phyloP scores from a whole-genome alignment of 2,113 vertebrate genomes.

The Labrus mixtus region DNA sequence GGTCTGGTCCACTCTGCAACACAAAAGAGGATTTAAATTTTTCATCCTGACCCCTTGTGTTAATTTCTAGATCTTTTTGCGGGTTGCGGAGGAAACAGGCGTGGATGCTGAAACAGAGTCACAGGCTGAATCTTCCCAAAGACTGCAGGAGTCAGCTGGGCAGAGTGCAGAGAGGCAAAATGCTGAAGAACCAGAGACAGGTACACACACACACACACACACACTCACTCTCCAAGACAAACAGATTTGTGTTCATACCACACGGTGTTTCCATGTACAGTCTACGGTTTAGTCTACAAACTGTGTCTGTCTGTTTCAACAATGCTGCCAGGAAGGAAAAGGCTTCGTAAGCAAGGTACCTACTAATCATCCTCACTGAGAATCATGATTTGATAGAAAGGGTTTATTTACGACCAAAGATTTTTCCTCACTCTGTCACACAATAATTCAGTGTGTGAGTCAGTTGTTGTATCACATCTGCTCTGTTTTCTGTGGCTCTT shows the following conservation, averaged over 20 bases:
- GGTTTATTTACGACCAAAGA: neutral
- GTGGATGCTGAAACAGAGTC: conserved; percentile 68
- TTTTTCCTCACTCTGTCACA: neutral
- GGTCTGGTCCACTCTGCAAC: no score
- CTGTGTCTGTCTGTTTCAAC: conserved; percentile 59
- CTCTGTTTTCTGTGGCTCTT: neutral
- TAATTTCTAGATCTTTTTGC: conserved; percentile 89
- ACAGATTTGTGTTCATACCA: neutral
- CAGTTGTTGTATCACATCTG: neutral
- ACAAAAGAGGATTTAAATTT: neutral
- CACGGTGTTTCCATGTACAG: conserved; percentile 7
- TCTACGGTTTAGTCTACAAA: conserved; percentile 20
- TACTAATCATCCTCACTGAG: neutral
- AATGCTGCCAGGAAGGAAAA: conserved; percentile 80
- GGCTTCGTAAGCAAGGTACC: conserved; percentile 76
- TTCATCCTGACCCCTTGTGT: neutral
- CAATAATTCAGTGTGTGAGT: neutral
- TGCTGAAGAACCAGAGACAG: conserved; percentile 58
- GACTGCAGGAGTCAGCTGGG: conserved; percentile 29
- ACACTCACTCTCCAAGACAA: conserved; percentile 4
- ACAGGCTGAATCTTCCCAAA: conserved; percentile 10
- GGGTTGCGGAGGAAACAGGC: conserved; percentile 82
- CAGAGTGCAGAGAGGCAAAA: conserved; percentile 42
- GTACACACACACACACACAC: conserved; percentile 40
- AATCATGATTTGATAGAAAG: neutral